These are phyloP conservation scores for Aphidius gifuensis DNA, from an alignment of 1,140 invertebrate species.

Conservation along the genomic window DNA sequence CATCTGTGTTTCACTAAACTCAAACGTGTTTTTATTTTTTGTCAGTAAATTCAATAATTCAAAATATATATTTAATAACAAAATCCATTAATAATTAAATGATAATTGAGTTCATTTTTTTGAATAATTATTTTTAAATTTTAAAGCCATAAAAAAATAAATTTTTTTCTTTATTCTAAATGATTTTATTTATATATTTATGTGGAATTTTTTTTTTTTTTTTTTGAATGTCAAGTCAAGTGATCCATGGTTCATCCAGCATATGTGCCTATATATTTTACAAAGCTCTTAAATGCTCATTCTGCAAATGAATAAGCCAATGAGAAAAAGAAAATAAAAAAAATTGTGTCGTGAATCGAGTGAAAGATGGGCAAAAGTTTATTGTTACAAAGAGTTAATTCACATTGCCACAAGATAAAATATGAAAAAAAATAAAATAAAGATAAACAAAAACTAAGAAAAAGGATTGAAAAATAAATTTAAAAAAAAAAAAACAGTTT, in stretches of 20 bases:
- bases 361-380: slow-evolving; percentile 26
- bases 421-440: slow-evolving; percentile 7
- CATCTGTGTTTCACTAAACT: too few species aligned
- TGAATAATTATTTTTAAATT: too few species aligned
- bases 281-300: slow-evolving; percentile 9
- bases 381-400: slow-evolving; percentile 38
- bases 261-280: slow-evolving; percentile 2
- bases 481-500: slow-evolving; percentile 11
- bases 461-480: neutral
- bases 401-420: slow-evolving; percentile 22
- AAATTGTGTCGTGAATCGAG: neutral
- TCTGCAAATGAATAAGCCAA: slow-evolving; percentile 1
- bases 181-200: too few species aligned
- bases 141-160: too few species aligned
- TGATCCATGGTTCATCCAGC: slow-evolving; percentile 20
- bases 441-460: slow-evolving; percentile 14
- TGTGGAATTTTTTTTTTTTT: too few species aligned
- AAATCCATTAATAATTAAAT: too few species aligned
- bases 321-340: slow-evolving; percentile 25
- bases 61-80: too few species aligned
- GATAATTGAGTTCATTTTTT: too few species aligned
- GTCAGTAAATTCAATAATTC: too few species aligned
- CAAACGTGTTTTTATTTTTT: too few species aligned
- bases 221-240: neutral
- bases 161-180: too few species aligned